These are phyloP conservation scores for Dioctria linearis DNA, from an alignment of 2,888 invertebrate species.

Conservation along the genomic window DNA sequence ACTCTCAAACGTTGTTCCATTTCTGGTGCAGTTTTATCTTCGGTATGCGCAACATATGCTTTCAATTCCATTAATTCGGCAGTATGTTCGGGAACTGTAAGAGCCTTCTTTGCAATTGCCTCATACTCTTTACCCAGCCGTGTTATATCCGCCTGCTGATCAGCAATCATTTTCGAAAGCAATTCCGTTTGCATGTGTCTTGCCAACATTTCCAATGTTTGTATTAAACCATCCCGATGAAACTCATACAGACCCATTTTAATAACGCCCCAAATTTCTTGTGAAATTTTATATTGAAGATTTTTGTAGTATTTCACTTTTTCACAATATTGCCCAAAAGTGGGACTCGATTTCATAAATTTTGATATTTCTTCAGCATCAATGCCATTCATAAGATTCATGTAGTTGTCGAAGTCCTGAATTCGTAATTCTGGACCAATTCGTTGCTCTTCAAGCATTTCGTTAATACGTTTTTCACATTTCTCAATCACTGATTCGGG, in stretches of 20 bases:
- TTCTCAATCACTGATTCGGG: conserved; percentile 78
- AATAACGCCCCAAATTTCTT: conserved; percentile 74
- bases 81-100: conserved; percentile 87
- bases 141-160: conserved; percentile 85
- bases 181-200: conserved; percentile 79
- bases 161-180: conserved; percentile 81
- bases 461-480: conserved; percentile 76
- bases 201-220: conserved; percentile 79
- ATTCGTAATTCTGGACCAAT: conserved; percentile 82
- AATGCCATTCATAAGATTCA: conserved; percentile 81
- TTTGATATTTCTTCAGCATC: conserved; percentile 74
- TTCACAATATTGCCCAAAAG: conserved; percentile 77
- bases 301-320: conserved; percentile 77
- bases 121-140: conserved; percentile 90
- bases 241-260: conserved; percentile 89
- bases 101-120: conserved; percentile 81
- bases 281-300: conserved; percentile 77
- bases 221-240: conserved; percentile 84
- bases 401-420: conserved; percentile 86
- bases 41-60: conserved; percentile 82
- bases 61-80: conserved; percentile 88
- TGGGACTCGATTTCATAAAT: conserved; percentile 79
- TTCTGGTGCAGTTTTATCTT: conserved; percentile 78
- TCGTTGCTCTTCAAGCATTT: conserved; percentile 80
- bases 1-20: conserved; percentile 84